A percentile compares a stretch with the other conserved stretches of the same genome.
Conservation (phyloP, 2,888 invertebrate genomes). For the Amblyjoppa proteus region DNA sequence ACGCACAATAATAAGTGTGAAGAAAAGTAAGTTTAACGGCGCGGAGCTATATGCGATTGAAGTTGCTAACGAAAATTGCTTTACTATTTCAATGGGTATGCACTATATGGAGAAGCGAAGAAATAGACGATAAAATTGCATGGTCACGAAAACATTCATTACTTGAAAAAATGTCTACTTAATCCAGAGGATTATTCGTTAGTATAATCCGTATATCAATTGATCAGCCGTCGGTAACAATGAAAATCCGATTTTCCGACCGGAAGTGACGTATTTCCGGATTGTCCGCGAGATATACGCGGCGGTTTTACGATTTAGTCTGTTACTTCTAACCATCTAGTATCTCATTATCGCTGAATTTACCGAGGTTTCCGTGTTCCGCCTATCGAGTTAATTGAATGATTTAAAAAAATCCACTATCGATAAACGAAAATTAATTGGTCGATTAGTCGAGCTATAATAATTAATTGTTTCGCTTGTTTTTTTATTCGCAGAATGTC, state of each 20-base stretch:
- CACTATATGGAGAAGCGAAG: background rate
- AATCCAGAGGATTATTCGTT: background rate
- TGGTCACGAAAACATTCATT: background rate
- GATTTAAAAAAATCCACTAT: background rate
- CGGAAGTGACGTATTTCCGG: background rate
- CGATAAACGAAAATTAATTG: background rate
- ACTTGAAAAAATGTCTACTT: background rate
- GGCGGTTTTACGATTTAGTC: background rate
- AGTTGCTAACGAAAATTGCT: background rate
- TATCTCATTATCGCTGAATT: background rate
- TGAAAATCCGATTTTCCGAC: background rate
- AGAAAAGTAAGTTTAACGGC: background rate
- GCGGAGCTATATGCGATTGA: background rate
- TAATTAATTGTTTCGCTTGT: background rate
- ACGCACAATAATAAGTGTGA: constrained; percentile 7
- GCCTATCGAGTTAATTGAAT: background rate
- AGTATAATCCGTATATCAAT: background rate
- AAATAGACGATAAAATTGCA: background rate
- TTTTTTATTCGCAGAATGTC: constrained; percentile 91
- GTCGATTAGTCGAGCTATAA: background rate
- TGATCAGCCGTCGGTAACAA: background rate
- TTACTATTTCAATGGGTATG: background rate
- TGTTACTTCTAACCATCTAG: background rate
- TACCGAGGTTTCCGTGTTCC: background rate
- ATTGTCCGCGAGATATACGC: background rate